Conservation (phyloP, 2,797 vertebrate genomes). For the Pachyuromys duprasi region DNA sequence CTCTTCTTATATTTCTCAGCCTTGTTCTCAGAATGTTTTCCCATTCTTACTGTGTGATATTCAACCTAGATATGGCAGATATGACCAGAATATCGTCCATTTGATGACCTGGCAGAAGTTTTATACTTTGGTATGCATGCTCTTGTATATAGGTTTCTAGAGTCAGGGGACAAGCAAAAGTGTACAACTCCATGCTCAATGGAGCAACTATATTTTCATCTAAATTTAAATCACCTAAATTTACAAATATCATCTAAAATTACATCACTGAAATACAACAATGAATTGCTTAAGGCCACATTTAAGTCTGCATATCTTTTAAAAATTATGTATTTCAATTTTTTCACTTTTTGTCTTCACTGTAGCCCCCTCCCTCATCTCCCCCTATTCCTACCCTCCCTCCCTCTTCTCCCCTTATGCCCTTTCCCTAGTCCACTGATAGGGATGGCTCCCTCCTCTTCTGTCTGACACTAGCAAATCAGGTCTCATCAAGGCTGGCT, state of each 20-base stretch:
- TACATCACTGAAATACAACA: neutral
- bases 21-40: neutral
- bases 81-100: neutral
- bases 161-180: neutral
- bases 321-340: no score
- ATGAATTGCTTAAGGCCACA: neutral
- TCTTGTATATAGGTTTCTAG: neutral
- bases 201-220: neutral
- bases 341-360: no score
- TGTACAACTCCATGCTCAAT: neutral
- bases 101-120: neutral
- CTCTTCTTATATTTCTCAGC: neutral
- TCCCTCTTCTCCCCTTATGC: no score
- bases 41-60: neutral
- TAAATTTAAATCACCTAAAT: neutral
- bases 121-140: neutral
- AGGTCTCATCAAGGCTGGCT: no score
- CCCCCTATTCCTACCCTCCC: no score
- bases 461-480: no score
- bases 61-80: neutral
- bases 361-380: no score
- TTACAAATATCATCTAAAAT: neutral
- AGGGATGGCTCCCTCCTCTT: no score
- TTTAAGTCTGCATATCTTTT: neutral
- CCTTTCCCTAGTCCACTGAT: no score